Conservation (phyloP, 2,113 vertebrate genomes). For the Mormyrus iriodes region DNA sequence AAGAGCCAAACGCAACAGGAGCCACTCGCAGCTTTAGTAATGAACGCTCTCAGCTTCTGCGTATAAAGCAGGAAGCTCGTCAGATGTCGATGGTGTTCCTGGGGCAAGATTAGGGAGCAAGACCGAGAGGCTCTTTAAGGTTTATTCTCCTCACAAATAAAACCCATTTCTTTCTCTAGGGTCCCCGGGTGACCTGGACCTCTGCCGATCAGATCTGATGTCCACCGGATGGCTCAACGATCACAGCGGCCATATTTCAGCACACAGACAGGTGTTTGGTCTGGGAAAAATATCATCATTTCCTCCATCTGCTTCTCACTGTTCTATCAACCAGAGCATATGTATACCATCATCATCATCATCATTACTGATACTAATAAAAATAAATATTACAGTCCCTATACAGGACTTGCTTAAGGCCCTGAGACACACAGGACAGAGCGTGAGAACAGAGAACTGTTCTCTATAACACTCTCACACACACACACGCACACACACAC, state of each 20-base stretch:
- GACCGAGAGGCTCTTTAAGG: neutral
- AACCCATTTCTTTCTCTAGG: neutral
- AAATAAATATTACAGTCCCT: neutral
- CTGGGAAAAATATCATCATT: conserved; percentile 15
- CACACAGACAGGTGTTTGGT: neutral
- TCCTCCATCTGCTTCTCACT: neutral
- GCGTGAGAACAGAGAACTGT: neutral
- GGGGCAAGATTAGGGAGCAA: neutral
- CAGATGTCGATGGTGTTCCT: neutral
- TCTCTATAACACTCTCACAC: neutral
- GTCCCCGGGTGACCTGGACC: neutral
- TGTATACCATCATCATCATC: neutral
- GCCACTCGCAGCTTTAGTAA: neutral
- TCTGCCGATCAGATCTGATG: neutral
- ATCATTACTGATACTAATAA: neutral
- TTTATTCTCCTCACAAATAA: neutral
- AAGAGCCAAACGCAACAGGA: neutral
- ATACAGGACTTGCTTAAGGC: neutral
- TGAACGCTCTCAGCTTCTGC: neutral
- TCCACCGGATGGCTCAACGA: neutral
- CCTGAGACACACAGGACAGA: neutral
- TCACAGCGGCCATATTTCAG: neutral
- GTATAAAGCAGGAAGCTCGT: neutral
- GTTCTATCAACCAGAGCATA: neutral
- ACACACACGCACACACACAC: neutral